Base-by-base conservation (phyloP, 2,113 vertebrate species). In the Barnardius zonarius region DNA sequence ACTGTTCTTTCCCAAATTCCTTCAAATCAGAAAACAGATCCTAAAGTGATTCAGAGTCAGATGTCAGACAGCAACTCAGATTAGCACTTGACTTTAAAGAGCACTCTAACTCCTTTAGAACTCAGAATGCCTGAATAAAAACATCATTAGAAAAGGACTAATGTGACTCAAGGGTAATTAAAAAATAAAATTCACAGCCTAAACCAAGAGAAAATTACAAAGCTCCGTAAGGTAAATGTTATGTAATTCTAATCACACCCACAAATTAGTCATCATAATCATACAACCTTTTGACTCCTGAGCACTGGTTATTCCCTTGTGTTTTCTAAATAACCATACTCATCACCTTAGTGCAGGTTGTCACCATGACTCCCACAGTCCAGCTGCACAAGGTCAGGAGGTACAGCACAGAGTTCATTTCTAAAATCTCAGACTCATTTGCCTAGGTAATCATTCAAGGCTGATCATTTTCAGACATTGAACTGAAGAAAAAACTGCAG, bases 351-450 rank as follows among this genome's bases (percentile, higher is more conserved):
- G 8, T 10, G n/a, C 5, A 78, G 62, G 61, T 7, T 67, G 59
- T 49, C 54, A 77, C 67, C 0, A 0, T 69, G 57, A 83, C 62
- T 84, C 16, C 6, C 57, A 46, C 9, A 2, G 41, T 35, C 88
- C 93, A 94, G 41, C 63, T 87, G 41, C 1, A 1, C 1, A 0
- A 70, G 44, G 49, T 62, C 64, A 88, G 37, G 52, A 85, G 37
- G 33, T 52, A 48, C 52, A 76, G 28, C 13, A 35, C 0, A 66
- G 17, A 83, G 24, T 13, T 27, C 33, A 52, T 49, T 90, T 92
- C 72, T 59, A 72, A 88, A 88, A 78, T 55, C 37, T 84, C 91
- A 81, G 33, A 59, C 43, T 78, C 30, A 64, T 35, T 92, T 84
- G 61, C 73, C 76, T 61, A 52, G 12, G 54, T 90, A 66, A 51